Percentiles rank a stretch among this genome's conserved stretches.
Conservation (phyloP, 2,797 vertebrate species). For the Salmo trutta region DNA sequence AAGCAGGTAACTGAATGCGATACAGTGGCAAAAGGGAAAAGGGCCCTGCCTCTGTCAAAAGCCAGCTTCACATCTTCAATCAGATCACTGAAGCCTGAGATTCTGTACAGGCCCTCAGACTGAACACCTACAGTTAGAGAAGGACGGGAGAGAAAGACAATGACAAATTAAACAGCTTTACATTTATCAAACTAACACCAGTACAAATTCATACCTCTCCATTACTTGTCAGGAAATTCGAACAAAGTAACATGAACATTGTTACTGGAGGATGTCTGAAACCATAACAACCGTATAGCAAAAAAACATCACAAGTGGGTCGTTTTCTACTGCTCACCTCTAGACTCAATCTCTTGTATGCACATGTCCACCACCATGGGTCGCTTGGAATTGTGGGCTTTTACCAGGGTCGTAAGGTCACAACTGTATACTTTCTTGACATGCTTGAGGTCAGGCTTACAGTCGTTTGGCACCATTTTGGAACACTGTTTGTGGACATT, state of each 20-base stretch:
- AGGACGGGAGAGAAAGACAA: not conserved
- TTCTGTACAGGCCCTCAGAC: slow-evolving; percentile 96
- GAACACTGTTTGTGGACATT: slow-evolving; percentile 99
- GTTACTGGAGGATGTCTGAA: not conserved
- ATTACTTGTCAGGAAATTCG: not conserved
- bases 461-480: slow-evolving; percentile 98
- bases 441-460: slow-evolving; percentile 97
- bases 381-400: slow-evolving; percentile 93
- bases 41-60: slow-evolving; percentile 91
- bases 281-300: slow-evolving; percentile 22
- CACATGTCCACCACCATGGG: slow-evolving; percentile 99
- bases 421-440: slow-evolving; percentile 99
- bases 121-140: slow-evolving; percentile 83
- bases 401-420: slow-evolving; percentile 96
- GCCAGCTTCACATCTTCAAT: slow-evolving; percentile 98
- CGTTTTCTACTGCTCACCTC: slow-evolving; percentile 80
- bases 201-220: not conserved
- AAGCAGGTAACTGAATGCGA: not conserved
- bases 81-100: slow-evolving; percentile 98
- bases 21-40: not conserved
- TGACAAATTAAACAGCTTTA: not conserved
- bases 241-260: not conserved
- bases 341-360: slow-evolving; percentile 94
- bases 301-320: no score
- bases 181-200: not conserved